phyloP scores from a whole-genome alignment of 2,797 vertebrate genomes.

The Sebastes trivittatus region DNA sequence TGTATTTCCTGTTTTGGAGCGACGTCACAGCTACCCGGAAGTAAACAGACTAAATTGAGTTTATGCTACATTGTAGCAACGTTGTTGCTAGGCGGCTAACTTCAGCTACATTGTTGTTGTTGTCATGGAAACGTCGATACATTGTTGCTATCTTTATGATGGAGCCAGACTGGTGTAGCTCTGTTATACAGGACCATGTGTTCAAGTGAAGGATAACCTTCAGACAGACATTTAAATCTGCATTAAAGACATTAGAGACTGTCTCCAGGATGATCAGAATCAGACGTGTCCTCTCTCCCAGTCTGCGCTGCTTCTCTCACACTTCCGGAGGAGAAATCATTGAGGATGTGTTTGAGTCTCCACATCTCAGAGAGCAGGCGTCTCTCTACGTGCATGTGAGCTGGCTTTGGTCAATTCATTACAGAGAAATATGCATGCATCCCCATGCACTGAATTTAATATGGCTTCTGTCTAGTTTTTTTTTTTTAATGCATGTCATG shows the following conservation, averaged over 20 bases:
- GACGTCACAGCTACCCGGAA: not conserved
- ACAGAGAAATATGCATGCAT: not conserved
- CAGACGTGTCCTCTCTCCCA: not conserved
- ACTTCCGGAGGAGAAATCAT: not conserved
- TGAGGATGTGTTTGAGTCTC: not conserved
- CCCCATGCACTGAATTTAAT: not conserved
- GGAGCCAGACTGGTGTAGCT: not conserved
- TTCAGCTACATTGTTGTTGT: not conserved
- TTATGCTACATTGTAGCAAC: not conserved
- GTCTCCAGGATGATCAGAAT: constrained; percentile 13
- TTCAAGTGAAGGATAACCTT: not conserved
- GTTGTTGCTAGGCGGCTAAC: too few relatives aligned
- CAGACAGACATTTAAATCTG: not conserved
- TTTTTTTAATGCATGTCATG: not conserved
- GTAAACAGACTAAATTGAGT: not conserved
- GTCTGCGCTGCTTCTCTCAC: constrained; percentile 23
- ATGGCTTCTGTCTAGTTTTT: not conserved
- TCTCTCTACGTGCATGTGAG: constrained; percentile 87
- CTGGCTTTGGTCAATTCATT: not conserved
- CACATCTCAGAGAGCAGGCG: constrained; percentile 55
- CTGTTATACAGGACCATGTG: not conserved
- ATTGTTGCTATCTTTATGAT: not conserved
- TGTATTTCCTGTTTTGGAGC: constrained; percentile 45
- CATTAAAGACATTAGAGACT: not conserved
- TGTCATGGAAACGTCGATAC: not conserved